Evolutionary conservation across 2,888 invertebrate species (phyloP).

Genomic region (Buathra laborator): DNA sequence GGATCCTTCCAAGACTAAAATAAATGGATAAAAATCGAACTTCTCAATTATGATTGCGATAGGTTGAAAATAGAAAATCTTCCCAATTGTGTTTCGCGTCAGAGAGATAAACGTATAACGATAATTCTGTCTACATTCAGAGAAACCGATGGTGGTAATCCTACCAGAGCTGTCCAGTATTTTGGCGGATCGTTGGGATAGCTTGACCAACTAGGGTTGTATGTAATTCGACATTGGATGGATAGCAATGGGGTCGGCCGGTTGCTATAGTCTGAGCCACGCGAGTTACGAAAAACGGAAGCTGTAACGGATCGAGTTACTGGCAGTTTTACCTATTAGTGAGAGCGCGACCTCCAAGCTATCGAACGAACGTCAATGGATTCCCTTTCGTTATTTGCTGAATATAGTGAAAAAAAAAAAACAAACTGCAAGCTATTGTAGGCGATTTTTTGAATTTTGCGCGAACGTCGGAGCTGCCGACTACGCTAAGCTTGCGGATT

Average conservation of each 20-base stretch:
- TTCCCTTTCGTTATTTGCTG: slow-evolving; percentile 6
- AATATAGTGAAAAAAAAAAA: not conserved
- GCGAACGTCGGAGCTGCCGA: too few species aligned
- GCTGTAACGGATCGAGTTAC: not conserved
- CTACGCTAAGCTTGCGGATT: too few species aligned
- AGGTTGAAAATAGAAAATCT: not conserved
- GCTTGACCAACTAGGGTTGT: slow-evolving; percentile 16
- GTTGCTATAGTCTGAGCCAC: not conserved
- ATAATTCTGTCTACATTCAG: not conserved
- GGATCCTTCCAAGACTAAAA: too few species aligned
- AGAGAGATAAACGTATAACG: not conserved
- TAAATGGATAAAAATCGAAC: not conserved
- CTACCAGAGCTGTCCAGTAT: not conserved
- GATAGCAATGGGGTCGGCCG: slow-evolving; percentile 34
- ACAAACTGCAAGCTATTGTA: not conserved
- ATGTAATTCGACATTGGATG: slow-evolving; percentile 54
- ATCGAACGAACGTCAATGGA: not conserved
- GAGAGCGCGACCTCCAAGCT: not conserved
- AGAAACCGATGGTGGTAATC: not conserved
- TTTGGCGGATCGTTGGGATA: slow-evolving; percentile 26
- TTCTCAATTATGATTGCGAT: not conserved
- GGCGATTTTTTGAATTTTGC: too few species aligned
- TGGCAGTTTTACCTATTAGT: slow-evolving; percentile 8
- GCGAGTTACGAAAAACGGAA: not conserved
- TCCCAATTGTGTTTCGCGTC: not conserved